Conservation (phyloP, 2,797 vertebrate species). For the Sebastes dallii region DNA sequence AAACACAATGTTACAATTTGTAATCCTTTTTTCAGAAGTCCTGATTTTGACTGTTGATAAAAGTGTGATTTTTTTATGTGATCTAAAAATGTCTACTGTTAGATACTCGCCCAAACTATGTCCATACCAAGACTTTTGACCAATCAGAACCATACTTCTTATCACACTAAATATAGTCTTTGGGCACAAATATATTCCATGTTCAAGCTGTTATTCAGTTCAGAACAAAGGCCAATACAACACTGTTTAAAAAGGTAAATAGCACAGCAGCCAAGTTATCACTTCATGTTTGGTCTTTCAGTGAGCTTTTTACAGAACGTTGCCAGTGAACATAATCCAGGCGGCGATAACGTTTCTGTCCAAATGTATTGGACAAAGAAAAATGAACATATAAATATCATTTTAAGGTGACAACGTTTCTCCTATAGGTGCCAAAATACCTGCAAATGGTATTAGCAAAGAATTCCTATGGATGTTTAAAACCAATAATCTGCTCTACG, state of each 20-base stretch:
- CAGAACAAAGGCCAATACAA: not conserved
- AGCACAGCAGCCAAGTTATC: not conserved
- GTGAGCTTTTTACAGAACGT: not conserved
- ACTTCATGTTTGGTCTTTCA: not conserved
- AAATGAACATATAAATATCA: not conserved
- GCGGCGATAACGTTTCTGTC: not conserved
- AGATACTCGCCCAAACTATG: too few relatives aligned
- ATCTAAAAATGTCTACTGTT: too few relatives aligned
- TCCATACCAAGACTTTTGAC: too few relatives aligned
- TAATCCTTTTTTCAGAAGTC: too few relatives aligned
- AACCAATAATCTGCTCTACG: not conserved
- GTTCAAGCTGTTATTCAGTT: not conserved
- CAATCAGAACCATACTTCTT: too few relatives aligned
- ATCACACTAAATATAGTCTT: too few relatives aligned
- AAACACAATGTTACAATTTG: too few relatives aligned
- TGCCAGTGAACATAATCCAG: not conserved
- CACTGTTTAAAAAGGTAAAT: not conserved
- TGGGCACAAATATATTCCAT: too few relatives aligned
- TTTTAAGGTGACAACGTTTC: not conserved
- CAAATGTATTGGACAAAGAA: not conserved
- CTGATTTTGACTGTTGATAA: too few relatives aligned
- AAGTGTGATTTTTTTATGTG: too few relatives aligned
- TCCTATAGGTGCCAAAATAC: not conserved
- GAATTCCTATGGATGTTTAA: not conserved
- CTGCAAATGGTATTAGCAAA: not conserved